Evolutionary conservation across 2,113 vertebrate genomes (phyloP).

Genomic region (Dicrurus megarhynchus): DNA sequence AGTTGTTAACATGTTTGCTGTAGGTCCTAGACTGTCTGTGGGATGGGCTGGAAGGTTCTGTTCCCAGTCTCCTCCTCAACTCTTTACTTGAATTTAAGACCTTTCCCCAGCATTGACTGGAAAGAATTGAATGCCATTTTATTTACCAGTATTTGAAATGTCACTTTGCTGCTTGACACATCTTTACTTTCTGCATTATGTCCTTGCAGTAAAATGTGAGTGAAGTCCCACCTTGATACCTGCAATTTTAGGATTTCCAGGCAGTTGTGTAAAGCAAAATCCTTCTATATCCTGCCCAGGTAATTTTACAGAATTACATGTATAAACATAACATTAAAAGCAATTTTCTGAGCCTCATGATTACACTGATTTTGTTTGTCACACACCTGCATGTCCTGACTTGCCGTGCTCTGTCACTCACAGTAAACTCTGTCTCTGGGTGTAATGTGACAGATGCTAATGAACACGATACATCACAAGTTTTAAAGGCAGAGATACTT

Average conservation of each 20-base stretch:
- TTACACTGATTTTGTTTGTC: conserved; percentile 66
- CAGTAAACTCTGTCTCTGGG: not conserved
- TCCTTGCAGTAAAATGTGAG: not conserved
- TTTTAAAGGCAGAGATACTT: not conserved
- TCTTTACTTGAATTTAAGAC: not conserved
- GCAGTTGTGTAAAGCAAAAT: not conserved
- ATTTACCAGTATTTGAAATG: not conserved
- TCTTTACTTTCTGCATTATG: not conserved
- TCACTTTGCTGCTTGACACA: not conserved
- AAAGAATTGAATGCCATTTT: not conserved
- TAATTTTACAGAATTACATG: conserved; percentile 56
- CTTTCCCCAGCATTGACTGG: not conserved
- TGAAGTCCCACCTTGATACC: not conserved
- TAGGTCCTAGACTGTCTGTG: not conserved
- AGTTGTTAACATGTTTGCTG: not conserved
- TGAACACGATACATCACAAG: not conserved
- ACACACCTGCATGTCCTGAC: conserved; percentile 53
- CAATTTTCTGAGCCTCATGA: conserved; percentile 59
- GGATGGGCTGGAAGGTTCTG: not conserved
- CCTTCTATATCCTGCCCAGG: conserved; percentile 47
- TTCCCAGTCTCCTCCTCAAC: not conserved
- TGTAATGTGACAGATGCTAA: conserved; percentile 46
- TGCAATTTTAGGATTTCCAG: conserved; percentile 9
- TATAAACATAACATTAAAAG: conserved; percentile 64
- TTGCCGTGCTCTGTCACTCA: conserved; percentile 36